phyloP scores from a whole-genome alignment of 1,140 invertebrate species.

The Elymnias hypermnestra region DNA sequence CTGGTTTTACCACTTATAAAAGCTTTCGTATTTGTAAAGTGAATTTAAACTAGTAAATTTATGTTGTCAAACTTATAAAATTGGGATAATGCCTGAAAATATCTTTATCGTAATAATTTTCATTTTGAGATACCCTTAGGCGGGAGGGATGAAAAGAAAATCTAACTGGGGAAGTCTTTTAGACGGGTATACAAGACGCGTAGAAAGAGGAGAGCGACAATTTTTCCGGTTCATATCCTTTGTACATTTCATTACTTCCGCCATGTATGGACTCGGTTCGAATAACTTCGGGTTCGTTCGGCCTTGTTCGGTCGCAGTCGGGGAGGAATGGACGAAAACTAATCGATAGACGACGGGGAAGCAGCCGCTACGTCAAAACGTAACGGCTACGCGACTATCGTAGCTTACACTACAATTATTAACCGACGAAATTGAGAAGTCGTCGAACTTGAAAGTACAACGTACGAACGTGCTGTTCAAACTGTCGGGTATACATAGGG shows the following conservation, averaged over 20 bases:
- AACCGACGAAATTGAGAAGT: constrained; percentile 43
- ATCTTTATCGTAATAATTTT: not conserved
- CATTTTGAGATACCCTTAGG: constrained; percentile 5
- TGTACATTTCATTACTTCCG: constrained; percentile 74
- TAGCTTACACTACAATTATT: constrained; percentile 55
- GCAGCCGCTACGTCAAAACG: constrained; percentile 54
- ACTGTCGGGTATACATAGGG: constrained; percentile 22
- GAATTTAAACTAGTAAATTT: too few relatives aligned
- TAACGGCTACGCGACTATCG: constrained; percentile 59
- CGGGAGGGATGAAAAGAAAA: constrained; percentile 34
- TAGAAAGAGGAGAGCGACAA: constrained; percentile 65
- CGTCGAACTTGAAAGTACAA: constrained; percentile 34
- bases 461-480: constrained; percentile 19
- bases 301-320: constrained; percentile 40
- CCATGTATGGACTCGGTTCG: constrained; percentile 57
- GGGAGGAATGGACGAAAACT: constrained; percentile 44
- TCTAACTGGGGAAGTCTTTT: constrained; percentile 44
- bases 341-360: constrained; percentile 66
- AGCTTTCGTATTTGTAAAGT: constrained; percentile 43
- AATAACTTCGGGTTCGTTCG: constrained; percentile 38
- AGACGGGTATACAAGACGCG: constrained; percentile 43
- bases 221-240: constrained; percentile 72
- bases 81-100: too few relatives aligned
- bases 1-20: too few relatives aligned
- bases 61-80: too few relatives aligned